Evolutionary conservation across 2,888 invertebrate species (phyloP).

Genomic region (Rhaphigaster nebulosa): DNA sequence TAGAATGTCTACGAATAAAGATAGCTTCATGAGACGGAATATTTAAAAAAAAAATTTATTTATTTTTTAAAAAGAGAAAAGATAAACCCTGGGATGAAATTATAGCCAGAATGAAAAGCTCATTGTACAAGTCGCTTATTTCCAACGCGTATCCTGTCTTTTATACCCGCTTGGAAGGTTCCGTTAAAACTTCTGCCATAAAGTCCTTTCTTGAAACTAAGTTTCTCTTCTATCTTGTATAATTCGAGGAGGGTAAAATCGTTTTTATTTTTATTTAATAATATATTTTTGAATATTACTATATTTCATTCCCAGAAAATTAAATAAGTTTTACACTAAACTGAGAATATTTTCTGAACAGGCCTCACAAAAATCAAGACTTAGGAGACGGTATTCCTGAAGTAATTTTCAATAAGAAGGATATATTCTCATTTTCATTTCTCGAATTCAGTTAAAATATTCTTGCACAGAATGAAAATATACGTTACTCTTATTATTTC

Average conservation of each 20-base stretch:
- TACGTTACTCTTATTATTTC: too few species aligned
- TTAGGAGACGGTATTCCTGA: too few species aligned
- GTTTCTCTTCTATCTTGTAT: neutral
- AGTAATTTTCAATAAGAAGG: too few species aligned
- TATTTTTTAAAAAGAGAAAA: neutral
- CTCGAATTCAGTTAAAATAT: too few species aligned
- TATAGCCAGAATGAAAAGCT: neutral
- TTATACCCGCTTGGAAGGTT: neutral
- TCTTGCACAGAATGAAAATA: too few species aligned
- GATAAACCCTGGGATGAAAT: neutral
- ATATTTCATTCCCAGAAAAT: neutral
- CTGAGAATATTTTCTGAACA: too few species aligned
- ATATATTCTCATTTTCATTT: too few species aligned
- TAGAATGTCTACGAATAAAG: too few species aligned
- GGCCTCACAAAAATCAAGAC: too few species aligned
- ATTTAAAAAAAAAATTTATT: too few species aligned
- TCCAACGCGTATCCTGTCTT: neutral
- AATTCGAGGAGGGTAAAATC: neutral
- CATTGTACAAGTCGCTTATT: neutral
- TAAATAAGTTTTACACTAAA: neutral
- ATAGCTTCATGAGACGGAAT: too few species aligned
- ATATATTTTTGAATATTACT: neutral
- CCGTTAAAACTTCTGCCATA: neutral
- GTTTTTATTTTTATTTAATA: neutral
- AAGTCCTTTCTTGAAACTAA: neutral